These are phyloP conservation scores for Ophion obscuratus DNA, from an alignment of 2,888 invertebrate genomes.

Conservation along the genomic window DNA sequence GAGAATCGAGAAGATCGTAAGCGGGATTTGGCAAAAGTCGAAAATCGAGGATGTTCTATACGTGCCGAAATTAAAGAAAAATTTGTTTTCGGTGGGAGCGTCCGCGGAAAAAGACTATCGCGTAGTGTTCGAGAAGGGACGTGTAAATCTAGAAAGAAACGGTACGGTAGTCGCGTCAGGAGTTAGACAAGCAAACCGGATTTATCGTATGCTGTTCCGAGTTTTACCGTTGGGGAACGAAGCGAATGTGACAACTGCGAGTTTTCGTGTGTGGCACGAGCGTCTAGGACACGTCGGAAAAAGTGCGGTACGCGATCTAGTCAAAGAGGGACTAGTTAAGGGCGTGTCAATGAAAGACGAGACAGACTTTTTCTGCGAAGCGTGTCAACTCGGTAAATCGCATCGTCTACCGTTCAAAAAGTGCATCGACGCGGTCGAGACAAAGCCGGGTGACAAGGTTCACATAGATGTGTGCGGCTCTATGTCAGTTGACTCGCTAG, in stretches of 20 bases:
- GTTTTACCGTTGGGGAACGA: conserved; percentile 14
- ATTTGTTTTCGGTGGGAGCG: conserved; percentile 64
- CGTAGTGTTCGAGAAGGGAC: conserved; percentile 65
- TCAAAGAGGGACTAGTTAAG: conserved; percentile 42
- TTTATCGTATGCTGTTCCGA: conserved; percentile 41
- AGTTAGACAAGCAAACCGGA: neutral
- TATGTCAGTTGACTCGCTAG: conserved; percentile 68
- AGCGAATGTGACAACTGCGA: conserved; percentile 23
- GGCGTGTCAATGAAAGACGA: neutral
- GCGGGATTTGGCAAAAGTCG: conserved; percentile 4
- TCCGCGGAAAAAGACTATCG: conserved; percentile 59
- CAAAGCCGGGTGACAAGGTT: conserved; percentile 64
- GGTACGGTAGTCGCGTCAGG: conserved; percentile 52
- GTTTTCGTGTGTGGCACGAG: conserved; percentile 32
- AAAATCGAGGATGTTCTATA: conserved; percentile 37
- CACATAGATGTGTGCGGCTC: conserved; percentile 72
- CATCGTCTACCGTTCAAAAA: conserved; percentile 11
- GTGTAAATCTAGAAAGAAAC: conserved; percentile 54
- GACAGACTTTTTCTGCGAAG: conserved; percentile 29
- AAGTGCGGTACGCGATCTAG: conserved; percentile 34
- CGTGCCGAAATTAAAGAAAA: conserved; percentile 54
- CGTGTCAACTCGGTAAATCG: conserved; percentile 15
- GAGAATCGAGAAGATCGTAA: conserved; percentile 14
- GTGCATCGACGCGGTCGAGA: conserved; percentile 9
- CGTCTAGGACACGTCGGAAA: conserved; percentile 29